Base-by-base conservation (phyloP, 2,888 invertebrate species). In the Andrena minutula region DNA sequence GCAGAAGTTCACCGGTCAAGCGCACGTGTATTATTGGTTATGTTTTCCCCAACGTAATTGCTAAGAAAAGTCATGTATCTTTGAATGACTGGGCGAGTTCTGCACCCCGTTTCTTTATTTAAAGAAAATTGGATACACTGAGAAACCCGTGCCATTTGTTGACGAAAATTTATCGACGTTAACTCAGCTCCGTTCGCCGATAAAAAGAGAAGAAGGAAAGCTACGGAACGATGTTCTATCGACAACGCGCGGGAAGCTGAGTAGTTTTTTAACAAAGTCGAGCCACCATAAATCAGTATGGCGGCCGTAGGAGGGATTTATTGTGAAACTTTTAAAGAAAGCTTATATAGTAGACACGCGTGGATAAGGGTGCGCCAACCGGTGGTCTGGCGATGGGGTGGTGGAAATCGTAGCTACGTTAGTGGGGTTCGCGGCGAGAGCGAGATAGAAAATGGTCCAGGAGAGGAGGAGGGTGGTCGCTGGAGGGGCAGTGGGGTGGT, bases 401-500 rank as follows among this genome's bases (percentile, higher is more conserved):
- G 75, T 65, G 83, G 74, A 63, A 84, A 85, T 81, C 81, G 84
- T 66, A 79, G 79, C 32, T 71, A 66, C 71, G 71, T 72, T 41
- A 73, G 75, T 71, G 73, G 76, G 75, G 70, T 75, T 61, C n/a
- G 69, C 3, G 64, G 23, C 53, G 74, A 84, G 69, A 76, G 56
- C 4, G 76, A 74, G 86, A 86, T 71, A 74, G 85, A 79, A 85
- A 86, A 85, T 78, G 84, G 88, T 75, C 75, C 75, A 81, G 86
- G 58, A 64, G 78, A 60, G 81, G 70, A 73, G 85, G 70, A 71
- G 85, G 85, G 80, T 79, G 85, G 89, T 89, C 88, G 89, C 84
- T 76, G 84, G 85, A 86, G 84, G 87, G 86, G 82, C 82, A 84
- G 82, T 81, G 83, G 90, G 90, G 88, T 89, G 90, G 90, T 88